Percentiles rank a stretch among this genome's conserved stretches.
Conservation (phyloP, 2,797 vertebrate genomes). For the Characodon lateralis region DNA sequence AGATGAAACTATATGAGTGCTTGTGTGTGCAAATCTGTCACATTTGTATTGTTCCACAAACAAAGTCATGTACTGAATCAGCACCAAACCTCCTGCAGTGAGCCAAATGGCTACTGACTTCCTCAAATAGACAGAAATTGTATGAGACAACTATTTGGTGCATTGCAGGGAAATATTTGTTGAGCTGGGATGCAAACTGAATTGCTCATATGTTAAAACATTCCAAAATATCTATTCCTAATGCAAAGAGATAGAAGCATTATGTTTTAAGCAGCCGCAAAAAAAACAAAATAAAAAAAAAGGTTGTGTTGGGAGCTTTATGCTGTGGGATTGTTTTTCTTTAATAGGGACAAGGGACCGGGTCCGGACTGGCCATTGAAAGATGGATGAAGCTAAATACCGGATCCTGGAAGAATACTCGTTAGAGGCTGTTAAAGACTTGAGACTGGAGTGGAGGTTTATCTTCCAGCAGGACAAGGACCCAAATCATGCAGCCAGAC, state of each 20-base stretch:
- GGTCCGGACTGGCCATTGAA: not conserved
- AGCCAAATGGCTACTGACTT: slow-evolving; percentile 29
- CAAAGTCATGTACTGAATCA: slow-evolving; percentile 30
- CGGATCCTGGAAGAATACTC: not conserved
- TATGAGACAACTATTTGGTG: slow-evolving; percentile 10
- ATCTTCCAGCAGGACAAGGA: not conserved
- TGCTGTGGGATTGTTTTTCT: not conserved
- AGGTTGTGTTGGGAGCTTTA: too few relatives aligned
- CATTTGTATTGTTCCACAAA: slow-evolving; percentile 24
- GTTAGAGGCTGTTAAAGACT: not conserved
- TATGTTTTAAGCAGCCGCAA: not conserved
- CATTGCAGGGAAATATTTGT: slow-evolving; percentile 2
- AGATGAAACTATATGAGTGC: slow-evolving; percentile 8
- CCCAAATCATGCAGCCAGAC: not conserved
- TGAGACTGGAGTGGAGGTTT: not conserved
- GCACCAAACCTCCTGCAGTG: slow-evolving; percentile 12
- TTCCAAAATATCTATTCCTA: not conserved
- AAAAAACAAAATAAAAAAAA: not conserved
- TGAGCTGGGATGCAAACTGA: not conserved
- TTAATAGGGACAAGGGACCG: not conserved
- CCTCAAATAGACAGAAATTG: slow-evolving; percentile 50
- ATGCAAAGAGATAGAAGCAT: not conserved
- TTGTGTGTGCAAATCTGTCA: slow-evolving; percentile 21
- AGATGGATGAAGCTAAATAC: not conserved
- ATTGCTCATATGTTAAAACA: slow-evolving; percentile 4